phyloP scores from a whole-genome alignment of 2,113 vertebrate genomes.

The Setophaga kirtlandii region DNA sequence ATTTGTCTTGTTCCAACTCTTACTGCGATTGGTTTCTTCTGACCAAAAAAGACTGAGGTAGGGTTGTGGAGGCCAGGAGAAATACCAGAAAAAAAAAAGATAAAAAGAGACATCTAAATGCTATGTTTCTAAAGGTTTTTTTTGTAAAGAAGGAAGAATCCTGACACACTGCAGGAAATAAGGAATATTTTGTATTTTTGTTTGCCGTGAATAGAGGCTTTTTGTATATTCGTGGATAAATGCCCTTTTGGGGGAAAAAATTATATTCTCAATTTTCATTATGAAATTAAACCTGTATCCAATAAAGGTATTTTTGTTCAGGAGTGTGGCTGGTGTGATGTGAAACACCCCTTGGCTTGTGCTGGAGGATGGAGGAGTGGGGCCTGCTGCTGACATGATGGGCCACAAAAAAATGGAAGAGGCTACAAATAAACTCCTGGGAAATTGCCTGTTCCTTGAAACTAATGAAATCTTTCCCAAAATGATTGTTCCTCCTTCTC shows the following conservation, averaged over 20 bases:
- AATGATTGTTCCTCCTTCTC: neutral
- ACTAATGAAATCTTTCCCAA: neutral
- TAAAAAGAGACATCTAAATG: neutral
- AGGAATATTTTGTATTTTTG: neutral
- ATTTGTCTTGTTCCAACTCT: neutral
- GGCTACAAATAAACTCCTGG: neutral
- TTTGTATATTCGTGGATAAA: slow-evolving; percentile 38
- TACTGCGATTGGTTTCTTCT: neutral
- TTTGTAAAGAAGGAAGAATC: neutral
- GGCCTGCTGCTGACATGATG: neutral
- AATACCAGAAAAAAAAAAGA: neutral
- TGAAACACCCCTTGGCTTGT: neutral
- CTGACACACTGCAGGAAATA: neutral
- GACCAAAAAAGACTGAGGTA: neutral
- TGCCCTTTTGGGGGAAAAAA: neutral
- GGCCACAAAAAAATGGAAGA: neutral
- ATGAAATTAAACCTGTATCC: slow-evolving; percentile 16
- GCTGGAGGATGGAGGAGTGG: neutral
- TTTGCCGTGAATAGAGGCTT: slow-evolving; percentile 5
- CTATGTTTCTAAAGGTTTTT: neutral
- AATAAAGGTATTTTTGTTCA: slow-evolving; percentile 48
- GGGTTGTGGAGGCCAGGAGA: neutral
- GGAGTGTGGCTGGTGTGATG: neutral
- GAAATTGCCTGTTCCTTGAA: neutral
- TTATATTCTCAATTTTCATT: slow-evolving; percentile 14